Base-by-base conservation (phyloP, 2,888 invertebrate species). In the Mesoligia furuncula region DNA sequence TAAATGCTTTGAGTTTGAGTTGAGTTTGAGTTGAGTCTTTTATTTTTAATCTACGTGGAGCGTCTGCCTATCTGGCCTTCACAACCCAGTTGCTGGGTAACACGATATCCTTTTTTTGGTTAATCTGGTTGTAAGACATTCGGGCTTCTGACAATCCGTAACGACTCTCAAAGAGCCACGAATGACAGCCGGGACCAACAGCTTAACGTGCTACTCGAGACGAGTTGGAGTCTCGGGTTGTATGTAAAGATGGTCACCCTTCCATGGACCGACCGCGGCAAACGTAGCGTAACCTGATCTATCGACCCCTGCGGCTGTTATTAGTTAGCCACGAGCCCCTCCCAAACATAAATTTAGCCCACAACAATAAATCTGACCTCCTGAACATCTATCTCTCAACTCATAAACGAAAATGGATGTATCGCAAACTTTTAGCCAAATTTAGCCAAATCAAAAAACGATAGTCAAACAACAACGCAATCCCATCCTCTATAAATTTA, bases 401-500 rank as follows among this genome's bases (percentile, higher is more conserved):
- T 57, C 69, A 73, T 73, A 76, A 48, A 64, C 27, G 39, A 36
- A 36, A 59, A 85, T 24, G 36, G 45, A 84, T 73, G 4, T 39
- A 54, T 76, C 31, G 20, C 27, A 45, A 85, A 72, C 59, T 62
- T 64, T 59, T 20, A 69, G 13, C 27, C 36, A 61, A 54, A 57
- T 36, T 51, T 39, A 51, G 42, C 59, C 13, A 79, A 83, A 68
- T 75, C 73, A 74, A 83, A 88, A 87, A 88, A 75, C 77, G 74
- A 86, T 73, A 73, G 66, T 67, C 64, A 62, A 85, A 89, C 87
- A 88, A 85, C 78, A 88, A 87, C 85, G 85, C 86, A 90, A 89
- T 88, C 85, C 81, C 75, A 71, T 87, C 84, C 84, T 82, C 85
- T 79, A 91, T 90, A 91, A 91, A 92, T 90, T 87, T 85, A 79